phyloP scores from a whole-genome alignment of 2,113 vertebrate genomes.

The Proterorhinus semilunaris region DNA sequence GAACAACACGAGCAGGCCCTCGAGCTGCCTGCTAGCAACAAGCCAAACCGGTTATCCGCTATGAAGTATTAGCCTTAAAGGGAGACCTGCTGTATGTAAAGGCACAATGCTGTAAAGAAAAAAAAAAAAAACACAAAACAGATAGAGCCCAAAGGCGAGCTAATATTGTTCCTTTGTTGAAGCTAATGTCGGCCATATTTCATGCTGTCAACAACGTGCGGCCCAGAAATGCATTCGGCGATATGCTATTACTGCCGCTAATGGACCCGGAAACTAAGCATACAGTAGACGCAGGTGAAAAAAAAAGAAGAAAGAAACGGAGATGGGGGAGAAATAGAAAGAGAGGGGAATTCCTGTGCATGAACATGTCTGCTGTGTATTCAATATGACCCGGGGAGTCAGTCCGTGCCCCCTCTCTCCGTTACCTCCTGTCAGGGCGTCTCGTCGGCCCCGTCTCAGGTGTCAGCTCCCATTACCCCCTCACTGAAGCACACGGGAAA shows the following conservation, averaged over 20 bases:
- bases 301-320: constrained; percentile 12
- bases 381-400: too few species aligned
- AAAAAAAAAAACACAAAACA: constrained; percentile 4
- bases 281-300: constrained; percentile 20
- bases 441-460: too few species aligned
- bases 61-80: background rate
- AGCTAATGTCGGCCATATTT: constrained; percentile 15
- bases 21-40: background rate
- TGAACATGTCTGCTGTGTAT: too few species aligned
- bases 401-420: too few species aligned
- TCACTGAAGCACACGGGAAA: too few species aligned
- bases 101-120: background rate
- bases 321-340: background rate
- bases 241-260: constrained; percentile 8
- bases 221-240: constrained; percentile 14
- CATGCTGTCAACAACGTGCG: background rate
- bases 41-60: constrained; percentile 23
- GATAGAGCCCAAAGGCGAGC: constrained; percentile 3
- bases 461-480: too few species aligned
- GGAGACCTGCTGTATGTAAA: constrained; percentile 5
- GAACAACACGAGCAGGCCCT: too few species aligned
- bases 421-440: too few species aligned
- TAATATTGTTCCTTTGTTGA: constrained; percentile 5
- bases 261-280: constrained; percentile 22
- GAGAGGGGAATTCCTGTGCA: background rate